These are phyloP conservation scores for Noctuana brunneofusca DNA, from an alignment of 2,888 invertebrate species.

Conservation along the genomic window DNA sequence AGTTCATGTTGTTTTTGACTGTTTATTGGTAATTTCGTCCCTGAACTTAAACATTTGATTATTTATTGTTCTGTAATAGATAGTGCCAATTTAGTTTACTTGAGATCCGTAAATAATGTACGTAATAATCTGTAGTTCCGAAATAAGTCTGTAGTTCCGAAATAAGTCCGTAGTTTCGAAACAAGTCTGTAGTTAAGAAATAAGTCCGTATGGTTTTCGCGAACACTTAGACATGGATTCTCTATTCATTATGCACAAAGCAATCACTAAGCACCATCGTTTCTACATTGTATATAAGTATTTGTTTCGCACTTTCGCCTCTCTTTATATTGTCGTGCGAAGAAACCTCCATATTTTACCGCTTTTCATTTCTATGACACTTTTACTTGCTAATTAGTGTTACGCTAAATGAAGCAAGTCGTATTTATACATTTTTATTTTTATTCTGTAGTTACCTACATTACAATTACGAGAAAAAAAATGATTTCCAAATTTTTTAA, in stretches of 20 bases:
- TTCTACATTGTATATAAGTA: slow-evolving; percentile 10
- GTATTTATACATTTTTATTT: not conserved
- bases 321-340: slow-evolving; percentile 13
- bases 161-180: not conserved
- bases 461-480: no score
- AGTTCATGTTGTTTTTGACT: no score
- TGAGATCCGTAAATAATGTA: not conserved
- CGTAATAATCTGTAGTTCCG: not conserved
- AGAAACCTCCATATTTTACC: slow-evolving; percentile 23
- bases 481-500: no score
- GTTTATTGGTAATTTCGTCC: no score
- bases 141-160: not conserved
- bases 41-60: no score
- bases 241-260: slow-evolving; percentile 20
- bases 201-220: not conserved
- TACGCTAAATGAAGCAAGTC: slow-evolving; percentile 10
- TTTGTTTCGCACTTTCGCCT: slow-evolving; percentile 25
- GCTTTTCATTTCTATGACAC: slow-evolving; percentile 23
- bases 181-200: not conserved
- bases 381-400: slow-evolving; percentile 21
- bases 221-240: not conserved
- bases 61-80: no score
- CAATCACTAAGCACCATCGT: slow-evolving; percentile 12
- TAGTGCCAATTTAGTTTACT: not conserved
- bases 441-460: not conserved